Evolutionary conservation across 2,113 vertebrate species (phyloP).

Genomic region (Crotalus horridus): DNA sequence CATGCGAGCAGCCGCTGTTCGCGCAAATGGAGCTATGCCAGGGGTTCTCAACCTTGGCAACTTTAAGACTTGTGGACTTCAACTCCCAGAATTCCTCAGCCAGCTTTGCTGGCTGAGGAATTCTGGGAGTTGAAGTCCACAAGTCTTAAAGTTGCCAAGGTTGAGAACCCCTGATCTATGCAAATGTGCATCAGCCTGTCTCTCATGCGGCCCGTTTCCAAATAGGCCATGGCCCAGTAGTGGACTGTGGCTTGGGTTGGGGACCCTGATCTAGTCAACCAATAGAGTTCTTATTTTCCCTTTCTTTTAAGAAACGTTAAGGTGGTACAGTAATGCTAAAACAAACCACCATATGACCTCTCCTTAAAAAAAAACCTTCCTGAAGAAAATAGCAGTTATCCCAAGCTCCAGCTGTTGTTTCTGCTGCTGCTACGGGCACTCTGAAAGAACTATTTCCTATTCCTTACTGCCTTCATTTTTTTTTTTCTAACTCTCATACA

Average conservation of each 20-base stretch:
- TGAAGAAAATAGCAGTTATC: background rate
- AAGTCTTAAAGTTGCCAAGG: too few species aligned
- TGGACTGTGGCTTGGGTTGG: background rate
- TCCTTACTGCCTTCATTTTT: background rate
- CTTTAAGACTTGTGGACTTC: too few species aligned
- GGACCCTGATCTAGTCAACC: background rate
- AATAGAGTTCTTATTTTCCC: background rate
- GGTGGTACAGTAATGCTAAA: background rate
- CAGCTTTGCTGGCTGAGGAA: too few species aligned
- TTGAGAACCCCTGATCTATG: too few species aligned
- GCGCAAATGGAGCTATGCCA: background rate
- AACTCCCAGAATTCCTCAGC: too few species aligned
- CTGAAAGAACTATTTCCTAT: background rate
- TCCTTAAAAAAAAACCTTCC: background rate
- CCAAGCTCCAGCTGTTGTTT: background rate
- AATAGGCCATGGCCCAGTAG: background rate
- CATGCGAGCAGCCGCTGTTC: background rate
- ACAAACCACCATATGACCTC: background rate
- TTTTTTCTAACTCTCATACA: background rate
- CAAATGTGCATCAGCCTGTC: too few species aligned
- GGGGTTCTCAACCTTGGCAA: too few species aligned
- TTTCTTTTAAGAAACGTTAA: background rate
- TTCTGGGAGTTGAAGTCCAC: too few species aligned
- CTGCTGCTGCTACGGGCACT: too few species aligned
- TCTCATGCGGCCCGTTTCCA: background rate